Base-by-base conservation (phyloP, 1,140 invertebrate genomes). In the Dinoponera quadriceps region DNA sequence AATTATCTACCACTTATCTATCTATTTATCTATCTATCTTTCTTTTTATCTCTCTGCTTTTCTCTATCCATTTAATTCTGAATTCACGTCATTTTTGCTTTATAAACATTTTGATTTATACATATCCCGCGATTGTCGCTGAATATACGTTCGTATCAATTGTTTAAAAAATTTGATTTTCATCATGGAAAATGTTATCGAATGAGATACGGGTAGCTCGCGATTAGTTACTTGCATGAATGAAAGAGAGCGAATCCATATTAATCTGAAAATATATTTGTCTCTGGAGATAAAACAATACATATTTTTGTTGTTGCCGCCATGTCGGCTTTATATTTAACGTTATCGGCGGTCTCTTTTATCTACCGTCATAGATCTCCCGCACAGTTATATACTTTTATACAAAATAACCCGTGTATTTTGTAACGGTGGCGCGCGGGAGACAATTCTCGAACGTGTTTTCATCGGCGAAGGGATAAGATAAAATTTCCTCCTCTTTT, bases 401-500 rank as follows among this genome's bases (percentile, higher is more conserved):
- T 44, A 44, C 38, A 44, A 44, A 44, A 44, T 44, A 44, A 44
- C 38, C n/a, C 38, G 38, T 11, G 38, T 33, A 7, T 33, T 33
- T n/a, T n/a, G n/a, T n/a, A n/a, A n/a, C n/a, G n/a, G n/a, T n/a
- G n/a, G 38, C 38, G 29, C 29, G 38, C 38, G 38, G 9, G 38
- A 44, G 38, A 9, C 4, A 44, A 7, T 44, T 55, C 33, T 2
- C 22, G n/a, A 69, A 44, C 51, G 13, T 11, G n/a, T 69, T 80
- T 59, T 55, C 57, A 20, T 59, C 29, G 7, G n/a, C 20, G 3
- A 29, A 44, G 55, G 0, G 20, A 33, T 38, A 33, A 14, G 18
- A 20, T 18, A 66, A 82, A 71, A 77, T 77, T 54, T 48, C n/a
- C n/a, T 55, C 49, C 49, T 75, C 1, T 44, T 11, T 44, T 11